Conservation (phyloP, 2,888 invertebrate genomes). For the Heteromurus nitidus region DNA sequence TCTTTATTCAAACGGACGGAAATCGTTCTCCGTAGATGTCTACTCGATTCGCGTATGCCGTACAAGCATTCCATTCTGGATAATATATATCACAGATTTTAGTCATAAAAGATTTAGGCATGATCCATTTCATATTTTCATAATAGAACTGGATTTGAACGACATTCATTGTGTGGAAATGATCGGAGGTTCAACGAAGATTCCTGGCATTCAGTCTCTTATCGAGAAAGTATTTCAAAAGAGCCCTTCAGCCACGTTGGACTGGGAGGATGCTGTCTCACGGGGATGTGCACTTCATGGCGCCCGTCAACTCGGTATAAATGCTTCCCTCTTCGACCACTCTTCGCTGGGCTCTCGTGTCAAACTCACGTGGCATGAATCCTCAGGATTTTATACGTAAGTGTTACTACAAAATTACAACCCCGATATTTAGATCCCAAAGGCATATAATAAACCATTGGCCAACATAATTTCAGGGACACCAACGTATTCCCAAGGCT, state of each 20-base stretch:
- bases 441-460: too few species aligned
- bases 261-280: slow-evolving; percentile 98
- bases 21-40: slow-evolving; percentile 83
- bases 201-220: slow-evolving; percentile 92
- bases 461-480: too few species aligned
- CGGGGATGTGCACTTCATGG: slow-evolving; percentile 95
- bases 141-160: slow-evolving; percentile 85
- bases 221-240: slow-evolving; percentile 86
- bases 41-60: slow-evolving; percentile 89
- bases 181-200: slow-evolving; percentile 95
- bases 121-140: not conserved
- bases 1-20: slow-evolving; percentile 88
- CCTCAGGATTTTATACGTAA: too few species aligned
- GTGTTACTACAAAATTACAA: too few species aligned
- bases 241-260: slow-evolving; percentile 93
- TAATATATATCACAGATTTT: slow-evolving; percentile 70
- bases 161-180: slow-evolving; percentile 97
- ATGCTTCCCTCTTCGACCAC: too few species aligned
- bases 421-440: too few species aligned
- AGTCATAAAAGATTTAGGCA: not conserved
- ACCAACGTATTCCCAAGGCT: too few species aligned
- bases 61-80: too few species aligned
- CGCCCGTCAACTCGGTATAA: slow-evolving; percentile 83
- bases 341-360: too few species aligned
- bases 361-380: not conserved